Evolutionary conservation across 2,113 vertebrate species (phyloP), one percentile per base, ranked within the genome.

Genomic region (Rissa tridactyla): DNA sequence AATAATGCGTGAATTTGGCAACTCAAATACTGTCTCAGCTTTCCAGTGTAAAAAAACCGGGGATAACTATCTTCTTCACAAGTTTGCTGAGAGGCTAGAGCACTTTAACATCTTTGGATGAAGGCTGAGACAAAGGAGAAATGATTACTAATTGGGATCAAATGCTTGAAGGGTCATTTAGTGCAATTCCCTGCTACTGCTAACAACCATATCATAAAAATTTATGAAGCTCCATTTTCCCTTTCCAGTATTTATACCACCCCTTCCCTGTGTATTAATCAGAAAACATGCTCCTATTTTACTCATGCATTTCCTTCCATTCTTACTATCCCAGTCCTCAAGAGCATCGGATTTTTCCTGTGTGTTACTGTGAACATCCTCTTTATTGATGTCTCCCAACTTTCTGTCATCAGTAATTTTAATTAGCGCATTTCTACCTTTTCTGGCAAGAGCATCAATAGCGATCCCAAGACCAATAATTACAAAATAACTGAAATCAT

Each of bases 351-450:
- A n/a, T 86, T 84, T 88, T 80, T 80, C 68, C 51, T 8, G 21
- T 25, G 58, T 75, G 26, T 76, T 42, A 54, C 64, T 26, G 38
- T 46, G 72, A 84, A 47, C 42, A 86, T 91, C 10, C 2, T 81
- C 60, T 70, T 83, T 51, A 80, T 46, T 23, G n/a, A 68, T 23
- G 49, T 34, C 47, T 85, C 88, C 47, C 92, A 95, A 82, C 38
- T 85, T 96, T 87, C 78, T 87, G 82, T 73, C 79, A 94, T 30
- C 78, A 38, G 70, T 85, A 71, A 87, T 79, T 93, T 91, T 78
- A 87, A 85, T 89, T 84, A 85, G 61, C 47, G 51, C 75, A 60
- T 85, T 90, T 88, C 65, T 85, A 47, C 52, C 82, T 91, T 75
- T 95, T 76, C 69, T 93, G 90, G 85, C 64, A 94, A 36, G 15